phyloP scores from a whole-genome alignment of 2,888 invertebrate genomes.

The Dicyrtoma fusca region DNA sequence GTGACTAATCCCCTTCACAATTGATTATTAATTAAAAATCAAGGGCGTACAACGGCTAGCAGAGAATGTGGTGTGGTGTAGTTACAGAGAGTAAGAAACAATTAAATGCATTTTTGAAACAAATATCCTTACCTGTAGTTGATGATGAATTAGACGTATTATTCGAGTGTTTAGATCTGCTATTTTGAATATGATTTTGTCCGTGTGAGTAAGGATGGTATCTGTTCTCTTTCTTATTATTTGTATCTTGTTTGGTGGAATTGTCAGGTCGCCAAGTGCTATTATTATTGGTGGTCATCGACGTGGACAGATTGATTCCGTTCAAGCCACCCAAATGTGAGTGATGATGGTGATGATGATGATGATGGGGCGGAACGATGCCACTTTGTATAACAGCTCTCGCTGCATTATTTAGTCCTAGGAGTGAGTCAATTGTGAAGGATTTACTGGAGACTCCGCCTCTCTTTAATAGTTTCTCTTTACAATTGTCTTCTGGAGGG shows the following conservation, averaged over 20 bases:
- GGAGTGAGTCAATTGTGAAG: slow-evolving; percentile 85
- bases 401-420: slow-evolving; percentile 66
- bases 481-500: slow-evolving; percentile 11
- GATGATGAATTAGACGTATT: slow-evolving; percentile 28
- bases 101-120: too few relatives aligned
- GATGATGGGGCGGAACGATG: slow-evolving; percentile 25
- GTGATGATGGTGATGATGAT: slow-evolving; percentile 27
- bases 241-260: slow-evolving; percentile 23
- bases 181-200: slow-evolving; percentile 16
- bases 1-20: too few relatives aligned
- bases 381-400: slow-evolving; percentile 29
- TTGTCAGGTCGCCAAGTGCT: slow-evolving; percentile 19
- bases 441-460: slow-evolving; percentile 65
- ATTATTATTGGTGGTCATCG: slow-evolving; percentile 1
- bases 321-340: slow-evolving; percentile 15
- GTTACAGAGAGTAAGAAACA: too few relatives aligned
- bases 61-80: not conserved
- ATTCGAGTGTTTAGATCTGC: slow-evolving; percentile 30
- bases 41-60: not conserved
- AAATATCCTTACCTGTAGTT: slow-evolving; percentile 19
- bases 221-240: slow-evolving; percentile 20
- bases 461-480: slow-evolving; percentile 30
- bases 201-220: slow-evolving; percentile 23
- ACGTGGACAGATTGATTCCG: slow-evolving; percentile 32
- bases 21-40: too few relatives aligned